These are phyloP conservation scores for Sinopyrophorus schimmeli DNA, from an alignment of 2,888 invertebrate species.

Conservation along the genomic window DNA sequence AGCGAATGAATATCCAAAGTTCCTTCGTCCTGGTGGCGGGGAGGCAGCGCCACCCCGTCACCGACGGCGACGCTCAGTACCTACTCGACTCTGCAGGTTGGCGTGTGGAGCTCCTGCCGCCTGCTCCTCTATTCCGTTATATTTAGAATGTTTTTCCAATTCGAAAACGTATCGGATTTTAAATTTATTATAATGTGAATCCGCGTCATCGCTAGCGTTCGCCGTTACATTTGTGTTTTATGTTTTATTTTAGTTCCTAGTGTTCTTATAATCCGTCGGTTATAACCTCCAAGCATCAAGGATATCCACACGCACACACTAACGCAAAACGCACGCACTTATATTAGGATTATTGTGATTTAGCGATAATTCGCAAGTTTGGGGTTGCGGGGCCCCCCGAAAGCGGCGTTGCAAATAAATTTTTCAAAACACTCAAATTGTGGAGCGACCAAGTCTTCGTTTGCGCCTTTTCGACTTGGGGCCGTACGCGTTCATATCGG, in stretches of 20 bases:
- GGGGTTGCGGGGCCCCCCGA: background rate
- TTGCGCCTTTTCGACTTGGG: conserved; percentile 14
- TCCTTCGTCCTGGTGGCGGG: conserved; percentile 57
- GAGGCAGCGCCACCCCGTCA: conserved; percentile 48
- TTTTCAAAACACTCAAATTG: conserved; percentile 8
- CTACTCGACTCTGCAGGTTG: conserved; percentile 45
- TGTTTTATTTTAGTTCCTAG: conserved; percentile 31
- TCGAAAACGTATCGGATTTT: conserved; percentile 27
- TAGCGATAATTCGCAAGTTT: conserved; percentile 23
- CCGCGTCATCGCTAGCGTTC: conserved; percentile 27
- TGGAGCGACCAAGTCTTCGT: background rate
- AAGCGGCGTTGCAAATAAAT: conserved; percentile 13
- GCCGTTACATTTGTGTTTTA: conserved; percentile 34
- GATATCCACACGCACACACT: no score
- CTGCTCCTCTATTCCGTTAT: conserved; percentile 34
- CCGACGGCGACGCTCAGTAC: conserved; percentile 47
- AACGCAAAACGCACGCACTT: conserved; percentile 19
- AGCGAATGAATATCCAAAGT: conserved; percentile 57
- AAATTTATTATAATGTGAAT: conserved; percentile 36
- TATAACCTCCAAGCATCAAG: conserved; percentile 30
- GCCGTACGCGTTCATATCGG: conserved; percentile 28
- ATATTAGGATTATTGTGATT: conserved; percentile 29
- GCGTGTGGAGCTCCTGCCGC: conserved; percentile 40
- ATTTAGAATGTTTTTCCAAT: conserved; percentile 36
- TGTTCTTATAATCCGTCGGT: conserved; percentile 12